These are phyloP conservation scores for Hypotaenidia okinawae DNA, from an alignment of 2,797 vertebrate species.

Conservation along the genomic window DNA sequence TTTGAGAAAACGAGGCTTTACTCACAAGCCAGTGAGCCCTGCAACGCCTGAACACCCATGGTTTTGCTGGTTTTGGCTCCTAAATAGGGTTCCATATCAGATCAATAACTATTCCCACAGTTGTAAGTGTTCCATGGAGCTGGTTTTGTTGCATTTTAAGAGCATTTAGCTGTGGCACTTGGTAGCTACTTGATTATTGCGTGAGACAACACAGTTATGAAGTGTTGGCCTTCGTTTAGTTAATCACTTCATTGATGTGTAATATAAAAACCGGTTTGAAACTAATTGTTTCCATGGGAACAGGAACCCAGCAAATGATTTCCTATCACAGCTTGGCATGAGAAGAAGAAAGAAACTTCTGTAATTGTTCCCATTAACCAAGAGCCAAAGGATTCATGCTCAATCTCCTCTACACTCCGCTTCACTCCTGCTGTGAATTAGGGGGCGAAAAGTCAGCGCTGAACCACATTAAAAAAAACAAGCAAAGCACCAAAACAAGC, in stretches of 20 bases:
- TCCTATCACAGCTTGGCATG: slow-evolving; percentile 56
- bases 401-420: slow-evolving; percentile 24
- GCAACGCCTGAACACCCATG: not conserved
- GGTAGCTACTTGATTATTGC: slow-evolving; percentile 54
- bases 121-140: rapidly evolving
- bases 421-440: slow-evolving; percentile 65
- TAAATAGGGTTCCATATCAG: not conserved
- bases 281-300: slow-evolving; percentile 44
- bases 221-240: slow-evolving; percentile 34
- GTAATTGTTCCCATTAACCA: slow-evolving; percentile 66
- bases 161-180: not conserved
- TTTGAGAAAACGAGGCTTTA: not conserved
- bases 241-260: slow-evolving; percentile 41
- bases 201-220: slow-evolving; percentile 38
- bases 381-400: slow-evolving; percentile 19
- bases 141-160: not conserved
- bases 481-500: slow-evolving; percentile 13
- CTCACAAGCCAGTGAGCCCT: not conserved
- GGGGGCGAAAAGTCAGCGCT: not conserved
- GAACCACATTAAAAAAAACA: slow-evolving; percentile 48
- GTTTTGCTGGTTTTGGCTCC: not conserved
- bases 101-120: not conserved
- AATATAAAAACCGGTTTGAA: not conserved
- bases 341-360: slow-evolving; percentile 65
- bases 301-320: slow-evolving; percentile 41